phyloP scores from a whole-genome alignment of 2,113 vertebrate species.

The Heterochromis multidens region DNA sequence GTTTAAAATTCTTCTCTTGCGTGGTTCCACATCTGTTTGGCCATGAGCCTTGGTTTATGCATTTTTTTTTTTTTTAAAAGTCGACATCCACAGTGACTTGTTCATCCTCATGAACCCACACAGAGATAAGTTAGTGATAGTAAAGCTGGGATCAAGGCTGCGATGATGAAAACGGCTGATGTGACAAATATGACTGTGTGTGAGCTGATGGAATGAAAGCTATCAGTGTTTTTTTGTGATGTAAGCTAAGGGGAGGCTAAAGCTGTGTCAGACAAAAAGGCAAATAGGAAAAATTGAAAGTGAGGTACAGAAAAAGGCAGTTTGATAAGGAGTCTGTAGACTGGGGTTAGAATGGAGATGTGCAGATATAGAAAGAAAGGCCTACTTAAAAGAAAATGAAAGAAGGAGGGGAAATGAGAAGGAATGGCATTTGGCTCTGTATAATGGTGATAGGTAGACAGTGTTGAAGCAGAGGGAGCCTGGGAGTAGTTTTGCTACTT shows the following conservation, averaged over 20 bases:
- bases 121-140: constrained; percentile 11
- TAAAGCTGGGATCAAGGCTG: constrained; percentile 44
- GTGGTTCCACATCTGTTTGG: background rate
- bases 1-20: background rate
- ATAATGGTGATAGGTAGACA: constrained; percentile 33
- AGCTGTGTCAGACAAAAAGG: constrained; percentile 10
- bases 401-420: background rate
- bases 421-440: background rate
- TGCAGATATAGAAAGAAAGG: background rate
- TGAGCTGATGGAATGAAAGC: constrained; percentile 11
- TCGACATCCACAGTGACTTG: constrained; percentile 6
- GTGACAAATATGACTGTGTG: constrained; percentile 20
- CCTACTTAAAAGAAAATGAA: background rate
- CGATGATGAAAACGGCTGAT: constrained; percentile 35
- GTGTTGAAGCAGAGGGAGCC: background rate
- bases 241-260: background rate
- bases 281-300: constrained; percentile 10
- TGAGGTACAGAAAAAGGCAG: constrained; percentile 9
- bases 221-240: constrained; percentile 4
- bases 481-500: constrained; percentile 16
- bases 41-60: background rate
- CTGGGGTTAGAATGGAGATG: background rate
- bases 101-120: constrained; percentile 20
- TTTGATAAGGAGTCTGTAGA: constrained; percentile 20
- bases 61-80: background rate